phyloP scores from a whole-genome alignment of 2,113 vertebrate species.

The Gavialis gangeticus region DNA sequence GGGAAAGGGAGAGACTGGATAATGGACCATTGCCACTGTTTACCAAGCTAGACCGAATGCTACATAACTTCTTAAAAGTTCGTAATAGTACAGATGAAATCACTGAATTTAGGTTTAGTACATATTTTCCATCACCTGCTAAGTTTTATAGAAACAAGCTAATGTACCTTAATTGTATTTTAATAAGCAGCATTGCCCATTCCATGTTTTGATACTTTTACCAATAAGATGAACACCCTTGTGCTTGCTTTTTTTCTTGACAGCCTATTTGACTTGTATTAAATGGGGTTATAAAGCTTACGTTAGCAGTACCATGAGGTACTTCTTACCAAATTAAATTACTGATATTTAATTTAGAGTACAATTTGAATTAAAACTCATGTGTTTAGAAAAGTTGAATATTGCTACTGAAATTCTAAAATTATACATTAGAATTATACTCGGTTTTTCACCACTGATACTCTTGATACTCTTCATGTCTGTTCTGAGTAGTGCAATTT shows the following conservation, averaged over 20 bases:
- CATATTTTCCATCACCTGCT: not conserved
- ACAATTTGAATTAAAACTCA: not conserved
- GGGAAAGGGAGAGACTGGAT: not conserved
- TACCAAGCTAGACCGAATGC: not conserved
- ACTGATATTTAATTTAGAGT: not conserved
- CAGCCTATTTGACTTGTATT: constrained; percentile 3
- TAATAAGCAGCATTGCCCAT: not conserved
- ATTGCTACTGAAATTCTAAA: not conserved
- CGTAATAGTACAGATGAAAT: not conserved
- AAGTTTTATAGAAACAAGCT: not conserved
- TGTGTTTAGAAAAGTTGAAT: not conserved
- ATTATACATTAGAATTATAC: not conserved
- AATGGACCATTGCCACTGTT: not conserved
- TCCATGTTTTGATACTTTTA: not conserved
- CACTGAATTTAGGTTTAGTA: not conserved
- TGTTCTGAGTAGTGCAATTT: not conserved
- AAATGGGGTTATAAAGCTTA: not conserved
- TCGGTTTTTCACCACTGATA: not conserved
- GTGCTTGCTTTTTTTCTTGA: not conserved
- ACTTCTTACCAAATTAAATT: not conserved
- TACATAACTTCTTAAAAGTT: not conserved
- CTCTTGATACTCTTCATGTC: not conserved
- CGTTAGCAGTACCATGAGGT: not conserved
- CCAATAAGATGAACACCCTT: not conserved
- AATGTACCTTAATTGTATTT: not conserved